Evolutionary conservation across 2,888 invertebrate genomes (phyloP), one percentile per base, ranked within the genome.

Genomic region (Drosophila kambysellisi): DNA sequence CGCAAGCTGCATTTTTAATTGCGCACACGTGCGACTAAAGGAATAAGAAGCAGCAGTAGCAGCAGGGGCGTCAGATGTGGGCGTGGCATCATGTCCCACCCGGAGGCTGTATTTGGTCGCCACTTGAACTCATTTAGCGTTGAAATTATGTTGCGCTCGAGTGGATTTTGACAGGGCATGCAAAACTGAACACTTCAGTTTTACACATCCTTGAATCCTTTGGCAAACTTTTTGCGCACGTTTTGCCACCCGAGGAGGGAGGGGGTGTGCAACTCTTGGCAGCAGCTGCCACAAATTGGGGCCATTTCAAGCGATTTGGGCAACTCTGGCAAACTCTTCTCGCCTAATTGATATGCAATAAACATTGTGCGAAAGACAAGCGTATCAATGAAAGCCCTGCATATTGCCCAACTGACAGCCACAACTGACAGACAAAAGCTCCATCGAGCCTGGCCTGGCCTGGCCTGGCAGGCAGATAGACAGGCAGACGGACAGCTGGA

Each of bases 1-100:
- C 89, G 88, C 85, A 89, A 89, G 88, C 85, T 89, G 85, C 85
- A 88, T 88, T 85, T 85, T 82, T 85, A 85, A 85, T 85, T 85
- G 89, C 75, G 85, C 88, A 84, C 82, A 85, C 89, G 90, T 89
- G 89, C 88, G 79, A 70, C 63, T 33, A n/a, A 59, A 20, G 39
- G 37, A 41, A 29, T 51, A 33, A 65, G 41, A 3, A 33, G 32
- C 2, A 48, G 48, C 12, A 57, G 25, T 9, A 32, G 53, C 8
- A 15, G 51, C 35, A 0, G 11, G 32, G 61, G 72, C 58, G 64
- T 67, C 30, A 54, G 33, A 20, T 46, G 56, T 61, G 66, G 74
- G 76, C 79, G 68, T 73, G 74, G 54, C 61, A 11, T 1, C 7
- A 11, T 43, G 58, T 57, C 65, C 57, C 69, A 35, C 53, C 65